Evolutionary conservation across 1,140 invertebrate species (phyloP), one percentile per base, ranked within the genome.

Genomic region (Stegodyphus dumicola): DNA sequence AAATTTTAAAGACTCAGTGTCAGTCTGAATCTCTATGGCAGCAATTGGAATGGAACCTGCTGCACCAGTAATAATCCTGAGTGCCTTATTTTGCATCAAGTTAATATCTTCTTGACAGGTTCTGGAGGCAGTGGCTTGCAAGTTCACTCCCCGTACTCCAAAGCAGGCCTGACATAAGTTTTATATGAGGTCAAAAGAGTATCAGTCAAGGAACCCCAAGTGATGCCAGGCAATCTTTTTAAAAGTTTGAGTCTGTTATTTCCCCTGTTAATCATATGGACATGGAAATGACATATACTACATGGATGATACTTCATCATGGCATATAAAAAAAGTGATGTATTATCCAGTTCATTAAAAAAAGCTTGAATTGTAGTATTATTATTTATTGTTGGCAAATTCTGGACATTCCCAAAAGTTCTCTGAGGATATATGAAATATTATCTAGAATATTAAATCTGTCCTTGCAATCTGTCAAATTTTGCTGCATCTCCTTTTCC

Each of bases 111-210:
- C 54, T 70, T 52, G 53, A 77, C 71, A 56, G 66, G 78, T 73
- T 56, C 65, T 33, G 65, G 78, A 60, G 17, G 73, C 48, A 49
- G 60, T 48, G 52, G 67, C 9, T 48, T n/a, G 67, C 11, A 54
- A 79, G 77, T 18, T 67, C 77, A 7, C 33, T n/a, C 65, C n/a
- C 77, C 64, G 33, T 80, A 80, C 9, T 71, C 78, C 7, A 80
- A 71, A 71, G 71, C 78, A 33, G 52, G 6, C 33, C 10, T 54
- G 13, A 80, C 15, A 17, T 76, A 56, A 18, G 74, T 56, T 60
- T 80, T 71, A 60, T 33, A 56, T 6, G 51, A 60, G 33, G 67
- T 80, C 53, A 80, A 33, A 9, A 80, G 54, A 6, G 69, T 80
- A 71, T 80, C 78, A 17, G 51, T 60, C 18, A 18, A 71, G 52